Base-by-base conservation (phyloP, 2,888 invertebrate genomes). In the Diarsia brunnea region DNA sequence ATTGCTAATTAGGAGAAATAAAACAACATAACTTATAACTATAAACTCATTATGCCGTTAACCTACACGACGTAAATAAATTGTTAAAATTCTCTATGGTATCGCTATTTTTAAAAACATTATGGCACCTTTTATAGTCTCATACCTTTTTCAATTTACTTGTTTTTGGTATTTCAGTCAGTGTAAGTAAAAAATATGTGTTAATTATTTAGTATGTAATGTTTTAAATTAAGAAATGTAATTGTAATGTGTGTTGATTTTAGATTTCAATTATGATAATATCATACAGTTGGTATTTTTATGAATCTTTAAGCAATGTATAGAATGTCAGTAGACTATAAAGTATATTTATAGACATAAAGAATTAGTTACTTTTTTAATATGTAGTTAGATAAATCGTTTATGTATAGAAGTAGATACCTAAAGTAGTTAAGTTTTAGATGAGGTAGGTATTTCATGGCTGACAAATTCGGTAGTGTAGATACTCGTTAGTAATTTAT, bases 41-140 rank as follows among this genome's bases (percentile, higher is more conserved):
- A 58, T 2, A 16, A 24, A 64, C 38, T 21, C 24, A 24, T 47
- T n/a, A 71, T 31, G 16, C 63, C n/a, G 63, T 55, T 21, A 55
- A 31, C 24, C 16, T 19, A 58, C 12, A 21, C 5, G 12, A 8
- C 19, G 5, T 12, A 71, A 64, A 49, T 0, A 45, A 64, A 51
- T 70, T 65, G 72, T 78, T 79, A 55, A 67, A 79, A 79, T 78
- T 73, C 74, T 78, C 80, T 79, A 74, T 78, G 73, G 74, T 78
- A 3, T 16, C 27, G 38, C 38, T 16, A 24, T 43, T 43, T 38
- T 53, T 21, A 16, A 49, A 45, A 63, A 45, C 16, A 64, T n/a
- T 51, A 24, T 27, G 38, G 67, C 78, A 78, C 67, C 67, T 14
- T 67, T 38, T 63, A 55, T 16, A 14, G 31, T 43, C n/a, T n/a